A percentile compares a stretch with the other conserved stretches of the same genome.
Conservation (phyloP, 2,113 vertebrate genomes). For the Coracopsis vasa region DNA sequence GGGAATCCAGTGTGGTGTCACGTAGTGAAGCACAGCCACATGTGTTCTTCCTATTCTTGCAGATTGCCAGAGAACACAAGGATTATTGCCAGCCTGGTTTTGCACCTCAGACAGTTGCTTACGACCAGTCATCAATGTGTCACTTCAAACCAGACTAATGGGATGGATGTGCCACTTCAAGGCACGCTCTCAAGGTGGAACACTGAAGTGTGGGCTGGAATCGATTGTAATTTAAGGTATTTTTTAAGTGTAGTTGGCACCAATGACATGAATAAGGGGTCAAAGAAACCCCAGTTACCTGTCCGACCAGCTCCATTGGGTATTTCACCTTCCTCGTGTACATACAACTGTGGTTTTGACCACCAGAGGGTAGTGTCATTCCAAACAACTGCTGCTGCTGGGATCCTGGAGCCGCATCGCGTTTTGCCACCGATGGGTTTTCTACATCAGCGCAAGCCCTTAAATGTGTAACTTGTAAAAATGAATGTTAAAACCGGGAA, state of each 20-base stretch:
- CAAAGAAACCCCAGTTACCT: neutral
- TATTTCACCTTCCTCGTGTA: neutral
- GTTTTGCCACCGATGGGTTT: neutral
- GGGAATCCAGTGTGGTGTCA: neutral
- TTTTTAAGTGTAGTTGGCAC: neutral
- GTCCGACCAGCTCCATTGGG: fast-evolving
- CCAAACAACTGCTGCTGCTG: neutral
- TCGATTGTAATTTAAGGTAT: neutral
- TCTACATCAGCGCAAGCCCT: neutral
- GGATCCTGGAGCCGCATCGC: fast-evolving
- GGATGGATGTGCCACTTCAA: neutral
- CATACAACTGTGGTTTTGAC: neutral
- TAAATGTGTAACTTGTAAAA: neutral
- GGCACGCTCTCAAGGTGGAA: neutral
- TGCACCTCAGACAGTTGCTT: neutral
- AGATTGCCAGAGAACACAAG: neutral
- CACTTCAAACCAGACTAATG: neutral
- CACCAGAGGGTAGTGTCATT: conserved; percentile 40
- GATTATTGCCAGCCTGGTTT: neutral
- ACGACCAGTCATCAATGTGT: neutral
- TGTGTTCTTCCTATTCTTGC: neutral
- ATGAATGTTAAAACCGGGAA: neutral
- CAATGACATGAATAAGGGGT: neutral
- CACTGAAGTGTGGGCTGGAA: neutral
- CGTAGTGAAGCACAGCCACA: neutral